Base-by-base conservation (phyloP, 2,888 invertebrate species). In the Drosophila longiperda region DNA sequence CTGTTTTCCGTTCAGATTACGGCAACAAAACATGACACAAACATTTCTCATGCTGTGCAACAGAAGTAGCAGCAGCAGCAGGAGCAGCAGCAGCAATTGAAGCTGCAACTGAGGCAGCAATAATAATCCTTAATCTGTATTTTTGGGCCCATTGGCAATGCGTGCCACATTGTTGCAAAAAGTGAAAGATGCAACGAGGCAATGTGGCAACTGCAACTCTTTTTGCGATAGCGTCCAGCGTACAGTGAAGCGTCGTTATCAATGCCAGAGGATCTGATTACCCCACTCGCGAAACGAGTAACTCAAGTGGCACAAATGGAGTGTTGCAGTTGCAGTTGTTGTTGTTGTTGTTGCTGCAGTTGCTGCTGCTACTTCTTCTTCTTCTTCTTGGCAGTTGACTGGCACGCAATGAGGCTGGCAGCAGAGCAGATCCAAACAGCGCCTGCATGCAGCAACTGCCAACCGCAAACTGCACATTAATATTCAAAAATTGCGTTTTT, bases 401-500 rank as follows among this genome's bases (percentile, higher is more conserved):
- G 65, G 77, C 86, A 85, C 89, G 89, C 89, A 83, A 86, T 80
- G 73, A 67, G 80, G 74, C 67, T 61, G 42, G 59, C 69, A 15
- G 29, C 29, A 36, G 32, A 32, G 45, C 50, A 45, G 62, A 52
- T 23, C 20, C 45, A 55, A 53, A 36, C 50, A 54, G n/a, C 53
- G 34, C 8, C n/a, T 42, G 57, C 62, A 53, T 29, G 23, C 50
- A 49, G 45, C 66, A 66, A 20, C 62, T 42, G 48, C 62, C 65
- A 79, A 48, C 67, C 62, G 75, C 73, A 48, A 73, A 81, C 77
- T 80, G 78, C 87, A 84, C 87, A 91, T 91, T 92, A 91, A 92
- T 91, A 91, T 92, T 92, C 92, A 88, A 91, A 92, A 92, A 92
- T 92, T 91, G 92, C 92, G 91, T 92, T 92, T 92, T 92, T 92